Evolutionary conservation across 2,888 invertebrate species (phyloP).

Genomic region (Dryomyza anilis): DNA sequence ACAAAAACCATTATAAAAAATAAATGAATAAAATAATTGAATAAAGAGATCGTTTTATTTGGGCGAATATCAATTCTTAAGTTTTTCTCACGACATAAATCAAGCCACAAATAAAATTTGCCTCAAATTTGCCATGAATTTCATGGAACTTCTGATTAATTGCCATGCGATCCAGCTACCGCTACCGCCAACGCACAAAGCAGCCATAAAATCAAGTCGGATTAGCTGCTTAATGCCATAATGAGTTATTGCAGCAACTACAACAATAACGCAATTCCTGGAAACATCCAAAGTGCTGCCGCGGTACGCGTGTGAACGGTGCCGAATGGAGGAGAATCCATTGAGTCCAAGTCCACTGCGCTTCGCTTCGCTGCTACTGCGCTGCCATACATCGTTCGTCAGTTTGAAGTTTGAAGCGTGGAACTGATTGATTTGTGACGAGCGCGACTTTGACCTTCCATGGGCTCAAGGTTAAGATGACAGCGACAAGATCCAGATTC

Average conservation of each 20-base stretch:
- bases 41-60: too few relatives aligned
- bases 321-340: too few relatives aligned
- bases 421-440: conserved; percentile 51
- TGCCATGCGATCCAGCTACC: not conserved
- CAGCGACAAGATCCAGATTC: not conserved
- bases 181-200: conserved; percentile 4
- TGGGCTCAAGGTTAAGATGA: conserved; percentile 21
- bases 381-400: not conserved
- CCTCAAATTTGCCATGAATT: conserved; percentile 19
- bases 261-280: conserved; percentile 10
- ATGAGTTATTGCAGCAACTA: not conserved
- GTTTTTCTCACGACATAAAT: not conserved
- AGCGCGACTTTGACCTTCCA: conserved; percentile 16
- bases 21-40: too few relatives aligned
- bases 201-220: too few relatives aligned
- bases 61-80: too few relatives aligned
- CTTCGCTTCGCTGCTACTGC: not conserved
- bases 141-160: conserved; percentile 8
- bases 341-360: too few relatives aligned
- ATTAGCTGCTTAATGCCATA: conserved; percentile 22
- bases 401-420: conserved; percentile 40
- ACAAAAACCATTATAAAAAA: too few relatives aligned
- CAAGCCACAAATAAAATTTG: not conserved
- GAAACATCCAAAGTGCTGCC: conserved; percentile 10
- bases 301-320: too few relatives aligned